Percentiles rank a stretch among this genome's conserved stretches.
phyloP scores from a whole-genome alignment of 2,113 vertebrate genomes.

The Protomyctophum bolini region DNA sequence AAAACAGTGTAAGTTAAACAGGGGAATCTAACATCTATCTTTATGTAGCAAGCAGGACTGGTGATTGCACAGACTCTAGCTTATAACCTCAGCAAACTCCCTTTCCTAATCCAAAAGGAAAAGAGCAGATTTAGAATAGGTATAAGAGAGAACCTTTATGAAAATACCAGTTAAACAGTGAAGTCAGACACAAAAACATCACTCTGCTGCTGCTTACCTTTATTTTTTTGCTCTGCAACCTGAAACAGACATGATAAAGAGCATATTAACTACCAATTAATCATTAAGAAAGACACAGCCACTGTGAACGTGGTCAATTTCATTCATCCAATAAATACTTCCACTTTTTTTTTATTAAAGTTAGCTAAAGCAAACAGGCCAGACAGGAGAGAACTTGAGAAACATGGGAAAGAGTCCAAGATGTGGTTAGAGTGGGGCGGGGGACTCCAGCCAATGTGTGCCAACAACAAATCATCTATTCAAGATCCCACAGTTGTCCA shows the following conservation, averaged over 20 bases:
- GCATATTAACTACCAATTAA: background rate
- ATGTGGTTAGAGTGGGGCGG: background rate
- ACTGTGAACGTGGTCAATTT: background rate
- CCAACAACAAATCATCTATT: constrained; percentile 4
- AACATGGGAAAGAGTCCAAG: background rate
- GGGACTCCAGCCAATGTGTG: background rate
- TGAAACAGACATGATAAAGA: constrained; percentile 72
- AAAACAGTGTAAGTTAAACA: background rate
- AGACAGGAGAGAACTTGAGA: background rate
- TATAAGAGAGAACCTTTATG: background rate
- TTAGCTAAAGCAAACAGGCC: background rate
- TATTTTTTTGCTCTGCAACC: constrained; percentile 99
- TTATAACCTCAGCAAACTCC: background rate
- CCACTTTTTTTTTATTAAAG: background rate
- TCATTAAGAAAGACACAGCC: background rate
- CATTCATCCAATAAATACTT: background rate
- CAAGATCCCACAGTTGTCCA: constrained; percentile 8
- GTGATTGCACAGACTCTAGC: no score
- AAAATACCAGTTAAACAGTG: background rate
- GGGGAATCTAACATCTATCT: no score
- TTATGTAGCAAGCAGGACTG: no score
- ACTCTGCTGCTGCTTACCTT: constrained; percentile 84
- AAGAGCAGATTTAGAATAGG: background rate
- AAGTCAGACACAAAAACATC: constrained; percentile 1
- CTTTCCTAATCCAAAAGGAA: background rate